Conservation (phyloP, 2,113 vertebrate species). For the Saguinus midas region DNA sequence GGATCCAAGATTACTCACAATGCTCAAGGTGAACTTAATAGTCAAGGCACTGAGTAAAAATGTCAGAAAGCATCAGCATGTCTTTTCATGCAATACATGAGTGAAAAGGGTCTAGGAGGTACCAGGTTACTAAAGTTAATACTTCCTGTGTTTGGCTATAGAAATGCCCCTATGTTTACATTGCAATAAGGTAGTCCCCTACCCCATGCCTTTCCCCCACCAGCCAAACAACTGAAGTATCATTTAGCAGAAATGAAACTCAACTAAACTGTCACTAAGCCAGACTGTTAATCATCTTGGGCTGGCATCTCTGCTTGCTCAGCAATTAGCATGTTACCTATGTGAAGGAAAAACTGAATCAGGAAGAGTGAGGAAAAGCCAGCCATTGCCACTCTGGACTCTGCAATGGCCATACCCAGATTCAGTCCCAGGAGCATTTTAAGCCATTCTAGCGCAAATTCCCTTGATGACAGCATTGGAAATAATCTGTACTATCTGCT, state of each 20-base stretch:
- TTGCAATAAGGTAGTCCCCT: not conserved
- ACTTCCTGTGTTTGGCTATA: not conserved
- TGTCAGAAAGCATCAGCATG: not conserved
- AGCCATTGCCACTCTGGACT: not conserved
- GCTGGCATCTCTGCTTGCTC: not conserved
- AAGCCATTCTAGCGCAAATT: not conserved
- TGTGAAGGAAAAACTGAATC: not conserved
- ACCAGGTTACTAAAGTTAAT: not conserved
- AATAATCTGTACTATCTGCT: slow-evolving; percentile 45
- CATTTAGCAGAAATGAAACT: slow-evolving; percentile 17
- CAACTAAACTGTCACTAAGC: slow-evolving; percentile 21
- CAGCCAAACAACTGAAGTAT: not conserved
- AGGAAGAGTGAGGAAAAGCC: not conserved
- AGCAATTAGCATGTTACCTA: not conserved
- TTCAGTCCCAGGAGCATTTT: not conserved
- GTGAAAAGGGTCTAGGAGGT: not conserved
- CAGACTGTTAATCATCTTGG: not conserved
- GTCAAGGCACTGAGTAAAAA: slow-evolving; percentile 28
- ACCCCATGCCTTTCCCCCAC: not conserved
- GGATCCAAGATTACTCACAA: not conserved
- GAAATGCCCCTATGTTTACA: not conserved
- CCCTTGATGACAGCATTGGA: not conserved
- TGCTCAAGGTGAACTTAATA: slow-evolving; percentile 19
- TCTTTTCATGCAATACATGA: slow-evolving; percentile 6
- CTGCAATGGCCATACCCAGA: not conserved